Conservation (phyloP, 2,113 vertebrate species). For the Gallinago jamesoni region DNA sequence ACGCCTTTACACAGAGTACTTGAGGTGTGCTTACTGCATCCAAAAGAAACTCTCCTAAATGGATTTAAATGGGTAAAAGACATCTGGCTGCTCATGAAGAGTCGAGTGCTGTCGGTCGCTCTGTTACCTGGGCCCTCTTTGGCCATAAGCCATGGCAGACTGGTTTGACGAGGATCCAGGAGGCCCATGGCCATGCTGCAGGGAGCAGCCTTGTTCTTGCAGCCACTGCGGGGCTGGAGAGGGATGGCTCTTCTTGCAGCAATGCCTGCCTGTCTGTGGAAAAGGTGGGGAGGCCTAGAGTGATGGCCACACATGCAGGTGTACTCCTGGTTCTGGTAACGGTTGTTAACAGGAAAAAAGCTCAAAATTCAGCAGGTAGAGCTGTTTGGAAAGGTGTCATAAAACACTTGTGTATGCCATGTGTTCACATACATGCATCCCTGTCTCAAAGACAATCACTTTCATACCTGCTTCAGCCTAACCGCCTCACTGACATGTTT, state of each 20-base stretch:
- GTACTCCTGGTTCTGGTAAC: neutral
- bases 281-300: neutral
- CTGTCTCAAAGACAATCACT: neutral
- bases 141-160: neutral
- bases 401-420: fast-evolving
- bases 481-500: neutral
- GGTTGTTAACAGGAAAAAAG: neutral
- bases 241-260: neutral
- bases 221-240: fast-evolving
- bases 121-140: neutral
- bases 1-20: neutral
- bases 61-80: neutral
- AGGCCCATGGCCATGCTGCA: neutral
- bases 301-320: fast-evolving
- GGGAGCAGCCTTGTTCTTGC: neutral
- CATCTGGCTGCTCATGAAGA: neutral
- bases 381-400: neutral
- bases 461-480: neutral
- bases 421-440: fast-evolving
- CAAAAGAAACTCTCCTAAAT: neutral
- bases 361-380: neutral
- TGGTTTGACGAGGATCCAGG: neutral
- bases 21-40: neutral
- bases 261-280: fast-evolving
- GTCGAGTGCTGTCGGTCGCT: fast-evolving